Percentiles rank a stretch among this genome's conserved stretches.
phyloP scores from a whole-genome alignment of 2,113 vertebrate species.

The Leuciscus idus region DNA sequence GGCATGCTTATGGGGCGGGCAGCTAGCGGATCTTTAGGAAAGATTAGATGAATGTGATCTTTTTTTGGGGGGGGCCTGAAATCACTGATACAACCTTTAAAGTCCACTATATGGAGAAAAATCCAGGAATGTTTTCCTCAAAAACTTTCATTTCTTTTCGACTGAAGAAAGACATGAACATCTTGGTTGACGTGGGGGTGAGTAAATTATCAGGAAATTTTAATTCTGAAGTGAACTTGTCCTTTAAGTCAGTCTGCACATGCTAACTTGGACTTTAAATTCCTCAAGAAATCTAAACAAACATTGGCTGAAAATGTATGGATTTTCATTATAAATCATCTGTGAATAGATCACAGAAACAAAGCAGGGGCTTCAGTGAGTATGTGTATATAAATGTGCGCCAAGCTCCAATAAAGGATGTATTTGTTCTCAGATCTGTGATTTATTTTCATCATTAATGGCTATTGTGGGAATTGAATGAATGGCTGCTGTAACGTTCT shows the following conservation, averaged over 20 bases:
- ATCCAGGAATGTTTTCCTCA: too few relatives aligned
- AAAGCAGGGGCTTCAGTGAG: slow-evolving; percentile 29
- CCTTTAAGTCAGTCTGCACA: background rate
- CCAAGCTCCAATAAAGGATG: slow-evolving; percentile 40
- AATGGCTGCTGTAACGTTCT: slow-evolving; percentile 34
- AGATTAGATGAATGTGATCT: too few relatives aligned
- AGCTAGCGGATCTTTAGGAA: too few relatives aligned
- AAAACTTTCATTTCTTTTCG: too few relatives aligned
- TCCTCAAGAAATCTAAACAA: background rate
- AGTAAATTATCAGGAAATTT: background rate
- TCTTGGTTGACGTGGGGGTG: background rate
- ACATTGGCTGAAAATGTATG: background rate
- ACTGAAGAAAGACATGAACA: background rate
- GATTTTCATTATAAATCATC: slow-evolving; percentile 25
- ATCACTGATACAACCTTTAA: too few relatives aligned
- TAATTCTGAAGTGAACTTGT: background rate
- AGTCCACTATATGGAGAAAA: too few relatives aligned
- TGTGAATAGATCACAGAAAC: slow-evolving; percentile 35
- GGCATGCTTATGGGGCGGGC: too few relatives aligned
- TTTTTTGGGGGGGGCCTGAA: too few relatives aligned
- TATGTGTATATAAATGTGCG: slow-evolving; percentile 15
- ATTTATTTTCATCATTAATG: slow-evolving; percentile 56
- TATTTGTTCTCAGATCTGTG: slow-evolving; percentile 50
- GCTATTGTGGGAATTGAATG: slow-evolving; percentile 53
- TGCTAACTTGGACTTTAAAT: slow-evolving; percentile 3